A percentile compares a stretch with the other conserved stretches of the same genome.
Evolutionary conservation across 1,140 invertebrate genomes (phyloP).

Genomic region (Paraescarpia echinospica): DNA sequence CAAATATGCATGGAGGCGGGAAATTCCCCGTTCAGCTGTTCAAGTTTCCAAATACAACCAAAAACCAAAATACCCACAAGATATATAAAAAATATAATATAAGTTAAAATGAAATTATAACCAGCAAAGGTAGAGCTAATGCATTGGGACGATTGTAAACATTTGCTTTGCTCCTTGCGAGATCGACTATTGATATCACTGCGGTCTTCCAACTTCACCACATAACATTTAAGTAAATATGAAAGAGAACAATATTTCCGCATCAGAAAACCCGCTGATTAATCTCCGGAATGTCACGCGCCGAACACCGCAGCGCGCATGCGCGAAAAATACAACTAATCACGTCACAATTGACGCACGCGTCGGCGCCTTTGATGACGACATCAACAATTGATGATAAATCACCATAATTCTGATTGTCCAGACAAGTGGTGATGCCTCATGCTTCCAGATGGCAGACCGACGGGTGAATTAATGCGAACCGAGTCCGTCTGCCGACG

Average conservation of each 20-base stretch:
- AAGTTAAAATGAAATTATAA: too few species aligned
- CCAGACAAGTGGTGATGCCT: not conserved
- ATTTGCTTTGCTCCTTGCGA: too few species aligned
- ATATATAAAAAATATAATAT: too few species aligned
- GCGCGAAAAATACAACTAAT: not conserved
- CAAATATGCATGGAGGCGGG: too few species aligned
- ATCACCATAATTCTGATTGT: slow-evolving; percentile 1
- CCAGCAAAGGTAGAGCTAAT: too few species aligned
- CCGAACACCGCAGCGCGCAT: not conserved
- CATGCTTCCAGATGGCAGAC: not conserved
- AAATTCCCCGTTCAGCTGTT: too few species aligned
- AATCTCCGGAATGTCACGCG: not conserved
- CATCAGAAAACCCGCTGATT: not conserved
- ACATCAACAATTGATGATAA: slow-evolving; percentile 1
- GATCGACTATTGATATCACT: not conserved
- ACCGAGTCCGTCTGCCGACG: not conserved
- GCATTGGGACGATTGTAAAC: too few species aligned
- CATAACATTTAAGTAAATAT: not conserved
- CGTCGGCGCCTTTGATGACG: not conserved
- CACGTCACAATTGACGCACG: not conserved
- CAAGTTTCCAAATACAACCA: too few species aligned
- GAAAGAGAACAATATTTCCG: not conserved
- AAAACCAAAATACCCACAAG: too few species aligned
- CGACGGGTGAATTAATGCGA: not conserved
- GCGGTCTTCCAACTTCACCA: not conserved